Evolutionary conservation across 1,140 invertebrate genomes (phyloP), one percentile per base, ranked within the genome.

Genomic region (Drosophila orena): DNA sequence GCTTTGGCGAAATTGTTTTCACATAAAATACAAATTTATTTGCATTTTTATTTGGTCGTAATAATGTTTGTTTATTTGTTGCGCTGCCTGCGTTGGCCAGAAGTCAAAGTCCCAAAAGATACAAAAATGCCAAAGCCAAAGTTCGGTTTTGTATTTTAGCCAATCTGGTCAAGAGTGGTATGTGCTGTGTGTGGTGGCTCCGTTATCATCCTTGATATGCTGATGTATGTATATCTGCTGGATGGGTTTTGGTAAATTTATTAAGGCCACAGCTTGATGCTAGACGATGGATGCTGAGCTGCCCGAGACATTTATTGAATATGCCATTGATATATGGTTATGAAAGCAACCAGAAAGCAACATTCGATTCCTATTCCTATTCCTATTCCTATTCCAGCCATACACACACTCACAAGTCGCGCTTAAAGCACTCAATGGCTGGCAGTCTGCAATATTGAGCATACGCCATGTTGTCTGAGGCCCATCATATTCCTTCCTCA

Each of bases 1-100:
- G 65, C 69, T 83, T 72, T 72, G 69, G 61, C 75, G 79, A 86
- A 86, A 86, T 86, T 86, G 83, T 86, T 86, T 89, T 86, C 83
- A 62, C 83, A 86, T 86, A 86, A 86, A 86, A 86, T 88, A 86
- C 84, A 86, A 86, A 86, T 86, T 86, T 86, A 86, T 86, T 86
- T 86, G 84, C 83, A 86, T 86, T 86, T 86, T 86, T 86, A 86
- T 86, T 86, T 83, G 83, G 66, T 44, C 83, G 83, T 86, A 86
- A 86, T 83, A 89, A 81, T 83, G 79, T 86, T 89, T 88, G 83
- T 86, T 86, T 86, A 86, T 86, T 89, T 83, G 78, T 70, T 56
- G 40, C 43, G 77, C 35, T 17, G 22, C 2, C 8, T 30, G 57
- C 42, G 42, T 34, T 49, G 49, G 77, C 57, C 78, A 70, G 57